Percentiles rank a stretch among this genome's conserved stretches.
phyloP scores from a whole-genome alignment of 2,888 invertebrate species.

The Scaptomyza flava region DNA sequence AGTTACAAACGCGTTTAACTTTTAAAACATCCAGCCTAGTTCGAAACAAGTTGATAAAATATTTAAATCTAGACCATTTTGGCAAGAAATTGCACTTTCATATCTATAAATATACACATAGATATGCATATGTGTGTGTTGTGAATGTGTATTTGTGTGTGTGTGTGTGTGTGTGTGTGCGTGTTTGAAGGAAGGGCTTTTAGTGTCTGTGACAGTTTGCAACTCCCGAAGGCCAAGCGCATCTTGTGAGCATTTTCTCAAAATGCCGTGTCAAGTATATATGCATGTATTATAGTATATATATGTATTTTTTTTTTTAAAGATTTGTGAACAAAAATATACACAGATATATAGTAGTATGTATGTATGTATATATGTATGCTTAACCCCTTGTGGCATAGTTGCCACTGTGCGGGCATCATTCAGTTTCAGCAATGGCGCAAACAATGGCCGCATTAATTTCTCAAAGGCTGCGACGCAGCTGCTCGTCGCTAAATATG shows the following conservation, averaged over 20 bases:
- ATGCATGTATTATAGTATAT: not conserved
- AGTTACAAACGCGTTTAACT: not conserved
- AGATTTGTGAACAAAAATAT: constrained; percentile 1
- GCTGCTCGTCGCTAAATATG: constrained; percentile 53
- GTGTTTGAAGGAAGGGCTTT: not conserved
- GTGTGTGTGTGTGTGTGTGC: not conserved
- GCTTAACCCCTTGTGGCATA: not conserved
- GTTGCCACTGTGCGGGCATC: constrained; percentile 34
- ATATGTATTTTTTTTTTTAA: not conserved
- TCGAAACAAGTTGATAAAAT: not conserved
- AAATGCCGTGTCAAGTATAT: constrained; percentile 4
- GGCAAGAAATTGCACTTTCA: not conserved
- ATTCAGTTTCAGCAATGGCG: constrained; percentile 33
- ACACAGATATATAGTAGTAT: not conserved
- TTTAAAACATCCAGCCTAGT: not conserved
- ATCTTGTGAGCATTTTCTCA: not conserved
- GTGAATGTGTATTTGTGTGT: no score
- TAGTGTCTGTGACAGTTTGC: not conserved
- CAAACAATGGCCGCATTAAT: constrained; percentile 63
- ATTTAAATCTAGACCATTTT: not conserved
- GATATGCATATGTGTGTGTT: no score
- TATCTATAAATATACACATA: not conserved
- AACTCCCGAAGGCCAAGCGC: not conserved
- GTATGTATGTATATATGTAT: not conserved
- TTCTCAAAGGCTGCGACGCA: constrained; percentile 62